Base-by-base conservation (phyloP, 2,113 vertebrate species). In the Neolamprologus longior region DNA sequence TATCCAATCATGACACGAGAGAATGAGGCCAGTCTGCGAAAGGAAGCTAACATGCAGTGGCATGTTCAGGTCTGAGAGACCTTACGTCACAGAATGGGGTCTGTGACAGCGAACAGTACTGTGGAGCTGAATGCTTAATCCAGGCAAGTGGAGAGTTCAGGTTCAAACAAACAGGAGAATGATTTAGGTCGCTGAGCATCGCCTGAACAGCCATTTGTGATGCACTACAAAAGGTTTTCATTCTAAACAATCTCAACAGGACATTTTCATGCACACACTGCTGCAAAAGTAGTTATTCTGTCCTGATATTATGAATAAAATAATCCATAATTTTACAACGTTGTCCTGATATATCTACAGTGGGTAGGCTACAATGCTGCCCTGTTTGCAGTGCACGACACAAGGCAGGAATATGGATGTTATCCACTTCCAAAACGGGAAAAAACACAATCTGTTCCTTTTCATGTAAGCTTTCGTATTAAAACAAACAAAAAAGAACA, bases 1-100 rank as follows among this genome's bases (percentile, higher is more conserved):
- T 81, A 87, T 93, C 85, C 81, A 89, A 91, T 90, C 83, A 87
- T 68, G 53, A 80, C 11, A 21, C 17, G 4, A 80, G 50, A 88
- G 61, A 95, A 94, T 54, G 24, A 89, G 90, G 86, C 84, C 88
- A 91, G 79, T 82, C 86, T 82, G 79, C 47, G 54, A 55, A 79
- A 33, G 82, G 12, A 19, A 66, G 55, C 37, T 37, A 47, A 17
- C 84, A 90, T 7, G 47, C 89, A 86, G 79, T 11, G 9, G 11
- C 68, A 40, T 54, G 78, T 45, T 61, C 53, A 21, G 73, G 47
- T 37, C 78, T 2, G 54, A 76, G 84, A 54, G 52, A 10, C 4
- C 79, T 90, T 80, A 81, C 47, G 31, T 89, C 90, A 91, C 45
- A 45, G 33, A 55, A 52, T 19, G 9, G 47, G 47, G 42, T 37